Base-by-base conservation (phyloP, 2,888 invertebrate genomes). In the Lingula anatina region DNA sequence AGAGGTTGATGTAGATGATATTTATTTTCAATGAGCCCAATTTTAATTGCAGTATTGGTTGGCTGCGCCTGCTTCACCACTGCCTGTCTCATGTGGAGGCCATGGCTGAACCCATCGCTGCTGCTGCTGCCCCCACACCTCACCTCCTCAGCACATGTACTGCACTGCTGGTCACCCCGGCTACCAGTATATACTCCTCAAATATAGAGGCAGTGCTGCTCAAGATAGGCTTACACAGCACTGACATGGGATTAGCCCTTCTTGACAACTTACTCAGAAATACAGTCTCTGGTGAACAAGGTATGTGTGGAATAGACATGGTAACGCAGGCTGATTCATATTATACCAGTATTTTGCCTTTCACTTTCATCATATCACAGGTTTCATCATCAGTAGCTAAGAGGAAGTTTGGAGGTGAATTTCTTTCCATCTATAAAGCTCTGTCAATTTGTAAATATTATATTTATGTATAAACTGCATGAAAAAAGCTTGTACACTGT, bases 31-130 rank as follows among this genome's bases (percentile, higher is more conserved):
- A n/a, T n/a, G n/a, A n/a, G n/a, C 15, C 39, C 18, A 18, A 51
- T 44, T 41, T 39, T 44, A 31, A 35, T 54, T 45, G 20, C 65
- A 88, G 89, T 73, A 83, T 89, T 70, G 88, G 89, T 54, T 92
- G 92, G 92, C 81, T 91, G 56, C 81, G 87, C 55, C 83, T 92
- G 55, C 80, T 92, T 39, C 85, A 89, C 59, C 87, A 88, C 65
- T 90, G 90, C 68, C 83, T 89, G 55, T 64, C 56, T 2, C 80
- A 85, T 23, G 78, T 83, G 3, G 63, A 58, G 18, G 52, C 47
- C 20, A 39, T 27, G 28, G 48, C 23, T 45, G 59, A 62, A 28
- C 50, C 52, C 20, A 69, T 71, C 9, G 66, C 70, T 2, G 64
- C 60, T 44, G 82, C 84, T n/a, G 84, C 87, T 1, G 84, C 86